Evolutionary conservation across 1,140 invertebrate genomes (phyloP).

Genomic region (Pectinophora gossypiella): DNA sequence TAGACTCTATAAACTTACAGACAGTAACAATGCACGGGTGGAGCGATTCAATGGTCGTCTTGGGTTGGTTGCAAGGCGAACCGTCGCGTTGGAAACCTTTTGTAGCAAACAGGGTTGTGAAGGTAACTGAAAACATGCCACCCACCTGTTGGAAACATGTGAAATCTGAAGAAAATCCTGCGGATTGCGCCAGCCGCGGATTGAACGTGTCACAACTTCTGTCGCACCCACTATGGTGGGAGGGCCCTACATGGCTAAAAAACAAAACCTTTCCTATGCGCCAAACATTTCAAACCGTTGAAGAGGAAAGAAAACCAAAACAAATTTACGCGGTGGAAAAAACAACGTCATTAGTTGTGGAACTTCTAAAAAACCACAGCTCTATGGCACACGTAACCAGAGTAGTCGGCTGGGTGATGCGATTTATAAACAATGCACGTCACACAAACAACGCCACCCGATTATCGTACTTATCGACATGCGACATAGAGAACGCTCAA

Average conservation of each 20-base stretch:
- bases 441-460: background rate
- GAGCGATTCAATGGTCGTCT: slow-evolving; percentile 43
- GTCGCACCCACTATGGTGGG: background rate
- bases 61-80: slow-evolving; percentile 31
- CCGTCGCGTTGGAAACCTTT: slow-evolving; percentile 19
- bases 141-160: background rate
- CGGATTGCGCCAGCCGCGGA: slow-evolving; percentile 2
- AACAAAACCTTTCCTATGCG: background rate
- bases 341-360: background rate
- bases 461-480: background rate
- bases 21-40: background rate
- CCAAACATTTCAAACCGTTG: background rate
- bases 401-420: background rate
- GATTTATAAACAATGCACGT: background rate
- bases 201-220: background rate
- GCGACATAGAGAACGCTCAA: background rate
- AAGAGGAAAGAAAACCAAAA: background rate
- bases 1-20: slow-evolving; percentile 8
- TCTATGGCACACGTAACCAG: background rate
- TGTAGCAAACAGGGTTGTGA: background rate
- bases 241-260: background rate
- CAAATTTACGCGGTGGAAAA: background rate
- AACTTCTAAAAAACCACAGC: background rate
- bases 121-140: slow-evolving; percentile 2
- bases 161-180: slow-evolving; percentile 3